Conservation (phyloP, 1,140 invertebrate genomes). For the Cepaea nemoralis region DNA sequence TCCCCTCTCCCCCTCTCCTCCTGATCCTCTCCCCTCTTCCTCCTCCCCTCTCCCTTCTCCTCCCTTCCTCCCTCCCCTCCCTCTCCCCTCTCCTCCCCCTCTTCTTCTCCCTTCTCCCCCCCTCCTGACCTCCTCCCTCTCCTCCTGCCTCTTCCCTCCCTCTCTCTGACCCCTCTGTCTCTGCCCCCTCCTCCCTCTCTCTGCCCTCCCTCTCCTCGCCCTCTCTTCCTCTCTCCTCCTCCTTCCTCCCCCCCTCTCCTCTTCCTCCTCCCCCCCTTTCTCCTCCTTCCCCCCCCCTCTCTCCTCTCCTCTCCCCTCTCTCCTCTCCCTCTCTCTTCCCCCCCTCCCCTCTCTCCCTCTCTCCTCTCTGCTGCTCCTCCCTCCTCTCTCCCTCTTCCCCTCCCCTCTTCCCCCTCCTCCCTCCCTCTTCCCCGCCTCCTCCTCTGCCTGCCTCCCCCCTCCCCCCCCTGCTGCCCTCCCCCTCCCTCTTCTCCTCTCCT, state of each 20-base stretch:
- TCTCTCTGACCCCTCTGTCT: background rate
- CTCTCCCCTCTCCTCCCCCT: no score
- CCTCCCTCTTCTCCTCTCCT: no score
- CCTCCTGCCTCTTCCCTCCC: background rate
- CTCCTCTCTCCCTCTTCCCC: background rate
- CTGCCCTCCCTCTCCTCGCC: background rate
- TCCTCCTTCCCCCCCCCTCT: background rate
- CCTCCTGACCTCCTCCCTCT: no score
- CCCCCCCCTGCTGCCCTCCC: background rate
- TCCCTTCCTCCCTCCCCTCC: no score
- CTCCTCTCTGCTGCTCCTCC: background rate
- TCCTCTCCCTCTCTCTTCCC: conserved; percentile 1
- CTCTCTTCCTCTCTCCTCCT: background rate
- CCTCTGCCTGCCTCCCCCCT: background rate
- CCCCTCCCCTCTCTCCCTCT: background rate
- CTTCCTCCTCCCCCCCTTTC: background rate
- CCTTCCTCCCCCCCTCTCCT: background rate
- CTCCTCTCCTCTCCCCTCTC: background rate
- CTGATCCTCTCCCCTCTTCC: no score
- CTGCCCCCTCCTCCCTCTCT: background rate
- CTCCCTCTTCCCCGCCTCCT: background rate
- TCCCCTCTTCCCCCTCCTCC: background rate
- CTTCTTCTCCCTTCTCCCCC: no score
- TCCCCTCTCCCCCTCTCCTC: no score
- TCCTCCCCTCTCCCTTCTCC: no score